Conservation (phyloP, 2,797 vertebrate species). For the Gymnothorax reevesii region DNA sequence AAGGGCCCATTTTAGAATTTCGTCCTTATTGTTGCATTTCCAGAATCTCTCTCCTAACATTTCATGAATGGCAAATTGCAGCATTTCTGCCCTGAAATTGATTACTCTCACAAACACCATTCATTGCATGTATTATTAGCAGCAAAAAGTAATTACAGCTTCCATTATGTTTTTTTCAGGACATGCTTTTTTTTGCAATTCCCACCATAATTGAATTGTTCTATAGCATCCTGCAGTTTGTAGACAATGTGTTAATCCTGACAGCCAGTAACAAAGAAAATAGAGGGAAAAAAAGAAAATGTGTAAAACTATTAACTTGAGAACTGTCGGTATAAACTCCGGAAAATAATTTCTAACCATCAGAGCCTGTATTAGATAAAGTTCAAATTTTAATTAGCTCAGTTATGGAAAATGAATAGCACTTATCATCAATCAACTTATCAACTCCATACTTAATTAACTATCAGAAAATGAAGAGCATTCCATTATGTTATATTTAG, state of each 20-base stretch:
- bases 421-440: slow-evolving; percentile 79
- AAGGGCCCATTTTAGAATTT: slow-evolving; percentile 61
- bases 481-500: slow-evolving; percentile 1
- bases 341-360: slow-evolving; percentile 73
- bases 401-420: slow-evolving; percentile 78
- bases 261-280: slow-evolving; percentile 59
- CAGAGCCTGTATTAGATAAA: slow-evolving; percentile 73
- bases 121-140: slow-evolving; percentile 62
- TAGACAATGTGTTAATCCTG: slow-evolving; percentile 70
- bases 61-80: slow-evolving; percentile 45
- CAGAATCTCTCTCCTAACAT: slow-evolving; percentile 43
- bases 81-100: slow-evolving; percentile 20
- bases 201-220: slow-evolving; percentile 8
- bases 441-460: slow-evolving; percentile 65
- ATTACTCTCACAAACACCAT: slow-evolving; percentile 54
- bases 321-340: slow-evolving; percentile 70
- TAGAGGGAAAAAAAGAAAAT: slow-evolving; percentile 69
- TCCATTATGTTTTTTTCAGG: slow-evolving; percentile 65
- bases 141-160: slow-evolving; percentile 63
- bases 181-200: slow-evolving; percentile 25
- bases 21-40: slow-evolving; percentile 58
- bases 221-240: slow-evolving; percentile 61
- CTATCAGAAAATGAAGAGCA: slow-evolving; percentile 37
- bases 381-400: slow-evolving; percentile 75
- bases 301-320: slow-evolving; percentile 64